phyloP scores from a whole-genome alignment of 2,113 vertebrate genomes.

The Clarias gariepinus region DNA sequence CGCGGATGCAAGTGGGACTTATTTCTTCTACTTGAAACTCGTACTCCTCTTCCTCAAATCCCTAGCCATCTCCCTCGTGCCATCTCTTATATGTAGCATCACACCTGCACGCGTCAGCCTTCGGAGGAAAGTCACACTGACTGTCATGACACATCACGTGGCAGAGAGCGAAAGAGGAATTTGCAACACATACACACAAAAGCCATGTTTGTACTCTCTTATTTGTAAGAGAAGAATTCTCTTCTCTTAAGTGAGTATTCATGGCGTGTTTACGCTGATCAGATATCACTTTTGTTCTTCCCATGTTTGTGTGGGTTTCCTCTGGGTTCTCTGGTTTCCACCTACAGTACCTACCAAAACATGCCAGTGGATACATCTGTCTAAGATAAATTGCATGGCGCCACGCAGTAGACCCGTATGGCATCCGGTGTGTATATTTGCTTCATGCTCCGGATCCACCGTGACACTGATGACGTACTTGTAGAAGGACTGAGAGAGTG shows the following conservation, averaged over 20 bases:
- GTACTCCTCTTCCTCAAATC: background rate
- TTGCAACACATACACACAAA: background rate
- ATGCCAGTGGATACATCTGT: background rate
- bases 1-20: background rate
- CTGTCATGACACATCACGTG: constrained; percentile 17
- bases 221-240: too few species aligned
- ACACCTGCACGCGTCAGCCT: constrained; percentile 19
- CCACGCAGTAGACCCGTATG: too few species aligned
- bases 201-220: background rate
- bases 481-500: too few species aligned
- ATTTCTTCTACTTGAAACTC: background rate
- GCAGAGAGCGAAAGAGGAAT: background rate
- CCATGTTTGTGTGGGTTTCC: background rate
- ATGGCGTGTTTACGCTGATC: background rate
- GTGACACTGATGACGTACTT: too few species aligned
- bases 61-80: background rate
- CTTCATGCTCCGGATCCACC: too few species aligned
- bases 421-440: too few species aligned
- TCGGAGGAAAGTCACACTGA: constrained; percentile 43
- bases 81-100: constrained; percentile 6
- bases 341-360: background rate
- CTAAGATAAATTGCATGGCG: too few species aligned
- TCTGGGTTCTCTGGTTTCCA: background rate
- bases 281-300: background rate
- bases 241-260: background rate